A percentile compares a stretch with the other conserved stretches of the same genome.
phyloP scores from a whole-genome alignment of 2,888 invertebrate species.

The Melieria picta region DNA sequence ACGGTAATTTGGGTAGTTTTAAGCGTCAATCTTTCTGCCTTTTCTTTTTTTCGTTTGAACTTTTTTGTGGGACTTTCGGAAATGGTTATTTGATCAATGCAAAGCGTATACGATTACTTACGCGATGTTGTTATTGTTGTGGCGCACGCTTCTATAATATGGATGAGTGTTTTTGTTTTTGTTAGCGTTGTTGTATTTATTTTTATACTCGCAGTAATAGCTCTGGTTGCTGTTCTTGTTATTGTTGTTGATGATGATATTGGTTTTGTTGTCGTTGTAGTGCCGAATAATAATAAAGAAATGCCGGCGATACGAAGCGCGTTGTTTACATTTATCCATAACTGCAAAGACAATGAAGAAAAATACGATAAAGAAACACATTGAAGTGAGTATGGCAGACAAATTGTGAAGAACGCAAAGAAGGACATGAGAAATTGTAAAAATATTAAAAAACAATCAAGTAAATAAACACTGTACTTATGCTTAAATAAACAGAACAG shows the following conservation, averaged over 20 bases:
- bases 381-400: not conserved
- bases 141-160: constrained; percentile 22
- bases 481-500: not conserved
- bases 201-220: constrained; percentile 13
- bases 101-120: constrained; percentile 16
- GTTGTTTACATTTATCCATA: constrained; percentile 18
- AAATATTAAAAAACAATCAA: not conserved
- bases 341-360: constrained; percentile 13
- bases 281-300: constrained; percentile 2
- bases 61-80: too few species aligned
- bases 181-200: constrained; percentile 9
- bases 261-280: constrained; percentile 4
- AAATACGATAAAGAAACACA: not conserved
- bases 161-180: not conserved
- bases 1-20: too few species aligned
- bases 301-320: constrained; percentile 14
- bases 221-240: not conserved
- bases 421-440: not conserved
- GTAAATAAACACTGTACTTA: not conserved
- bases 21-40: too few species aligned
- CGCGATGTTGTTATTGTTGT: constrained; percentile 34
- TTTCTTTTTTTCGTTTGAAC: too few species aligned
- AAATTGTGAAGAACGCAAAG: not conserved
- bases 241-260: constrained; percentile 13
- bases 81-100: too few species aligned